A percentile compares a stretch with the other conserved stretches of the same genome.
Conservation (phyloP, 2,888 invertebrate genomes). For the Cephus pygmeus region DNA sequence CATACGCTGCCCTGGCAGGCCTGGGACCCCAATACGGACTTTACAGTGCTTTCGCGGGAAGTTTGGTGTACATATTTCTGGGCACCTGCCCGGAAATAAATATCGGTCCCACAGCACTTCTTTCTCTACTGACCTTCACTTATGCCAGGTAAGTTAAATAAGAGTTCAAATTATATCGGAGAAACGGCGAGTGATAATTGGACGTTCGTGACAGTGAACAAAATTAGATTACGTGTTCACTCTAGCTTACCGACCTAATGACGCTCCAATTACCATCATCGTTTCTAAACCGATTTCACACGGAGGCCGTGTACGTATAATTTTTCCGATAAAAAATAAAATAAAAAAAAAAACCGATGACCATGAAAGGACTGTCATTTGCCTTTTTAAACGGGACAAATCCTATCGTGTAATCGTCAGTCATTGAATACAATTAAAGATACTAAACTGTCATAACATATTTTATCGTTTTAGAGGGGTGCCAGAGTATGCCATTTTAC, state of each 20-base stretch:
- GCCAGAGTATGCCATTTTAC: conserved; percentile 73
- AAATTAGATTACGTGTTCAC: not conserved
- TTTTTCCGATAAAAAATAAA: not conserved
- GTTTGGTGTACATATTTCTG: conserved; percentile 81
- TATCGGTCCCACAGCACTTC: conserved; percentile 79
- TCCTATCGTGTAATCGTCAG: not conserved
- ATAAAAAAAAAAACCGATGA: not conserved
- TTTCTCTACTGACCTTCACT: conserved; percentile 79
- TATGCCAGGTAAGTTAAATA: conserved; percentile 62
- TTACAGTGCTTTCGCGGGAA: conserved; percentile 84
- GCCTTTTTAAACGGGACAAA: not conserved
- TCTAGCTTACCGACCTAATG: not conserved
- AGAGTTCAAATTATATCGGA: not conserved
- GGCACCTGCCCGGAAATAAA: conserved; percentile 79
- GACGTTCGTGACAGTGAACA: not conserved
- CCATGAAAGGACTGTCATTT: not conserved
- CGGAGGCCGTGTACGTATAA: not conserved
- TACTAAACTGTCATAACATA: not conserved
- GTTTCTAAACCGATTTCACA: not conserved
- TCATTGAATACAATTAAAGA: not conserved
- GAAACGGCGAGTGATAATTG: not conserved
- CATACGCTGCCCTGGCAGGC: conserved; percentile 55
- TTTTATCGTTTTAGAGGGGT: conserved; percentile 53
- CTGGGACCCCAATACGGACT: conserved; percentile 77
- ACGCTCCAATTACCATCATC: not conserved